These are phyloP conservation scores for Gymnogyps californianus DNA, from an alignment of 2,113 vertebrate genomes.

Conservation along the genomic window DNA sequence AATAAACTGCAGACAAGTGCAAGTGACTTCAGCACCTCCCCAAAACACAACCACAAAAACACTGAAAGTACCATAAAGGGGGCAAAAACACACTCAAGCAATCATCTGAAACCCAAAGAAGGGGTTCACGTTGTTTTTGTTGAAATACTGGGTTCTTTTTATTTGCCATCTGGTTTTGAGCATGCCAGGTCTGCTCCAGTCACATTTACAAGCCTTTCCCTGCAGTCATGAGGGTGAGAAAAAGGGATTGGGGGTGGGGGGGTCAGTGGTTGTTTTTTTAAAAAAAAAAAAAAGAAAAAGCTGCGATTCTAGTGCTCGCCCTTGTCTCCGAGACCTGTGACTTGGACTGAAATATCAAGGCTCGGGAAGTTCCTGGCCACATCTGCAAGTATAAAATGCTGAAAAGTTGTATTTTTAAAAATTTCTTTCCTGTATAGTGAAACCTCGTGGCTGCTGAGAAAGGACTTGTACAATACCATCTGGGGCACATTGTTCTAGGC, in stretches of 20 bases:
- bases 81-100: background rate
- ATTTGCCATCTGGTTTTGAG: background rate
- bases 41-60: background rate
- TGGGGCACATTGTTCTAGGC: conserved; percentile 40
- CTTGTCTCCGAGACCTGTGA: background rate
- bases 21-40: background rate
- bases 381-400: background rate
- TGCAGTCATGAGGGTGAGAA: background rate
- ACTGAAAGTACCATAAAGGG: background rate
- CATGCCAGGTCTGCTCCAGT: background rate
- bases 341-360: background rate
- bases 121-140: background rate
- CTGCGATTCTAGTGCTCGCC: background rate
- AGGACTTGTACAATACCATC: background rate
- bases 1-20: background rate
- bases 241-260: background rate
- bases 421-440: background rate
- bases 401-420: background rate
- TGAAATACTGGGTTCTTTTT: background rate
- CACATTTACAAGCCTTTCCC: background rate
- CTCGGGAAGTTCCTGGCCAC: background rate
- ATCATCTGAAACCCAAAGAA: background rate
- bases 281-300: background rate
- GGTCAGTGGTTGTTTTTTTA: no score
- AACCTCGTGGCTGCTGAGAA: background rate